Evolutionary conservation across 2,888 invertebrate species (phyloP).

Genomic region (Gymnoscelis rufifasciata): DNA sequence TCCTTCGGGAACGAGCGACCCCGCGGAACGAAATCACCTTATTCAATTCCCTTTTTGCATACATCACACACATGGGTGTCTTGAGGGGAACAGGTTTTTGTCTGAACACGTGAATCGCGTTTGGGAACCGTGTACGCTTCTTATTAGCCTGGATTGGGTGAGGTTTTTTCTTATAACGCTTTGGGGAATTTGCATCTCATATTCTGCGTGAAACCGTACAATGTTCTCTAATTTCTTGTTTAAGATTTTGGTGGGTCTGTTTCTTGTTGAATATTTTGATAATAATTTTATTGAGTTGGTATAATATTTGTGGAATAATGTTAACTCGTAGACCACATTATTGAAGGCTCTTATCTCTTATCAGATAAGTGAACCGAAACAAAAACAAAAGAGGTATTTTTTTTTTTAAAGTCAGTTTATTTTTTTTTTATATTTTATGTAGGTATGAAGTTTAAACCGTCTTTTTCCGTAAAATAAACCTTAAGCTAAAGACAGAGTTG

Average conservation of each 20-base stretch:
- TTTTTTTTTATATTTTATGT: too few species aligned
- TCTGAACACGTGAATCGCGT: constrained; percentile 77
- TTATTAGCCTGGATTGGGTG: constrained; percentile 74
- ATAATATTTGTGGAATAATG: too few species aligned
- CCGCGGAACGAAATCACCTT: constrained; percentile 77
- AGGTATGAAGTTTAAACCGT: too few species aligned
- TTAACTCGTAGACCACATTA: too few species aligned
- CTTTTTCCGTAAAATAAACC: too few species aligned
- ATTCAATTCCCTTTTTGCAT: constrained; percentile 80
- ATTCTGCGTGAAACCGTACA: constrained; percentile 19
- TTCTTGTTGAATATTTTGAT: too few species aligned
- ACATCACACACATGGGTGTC: constrained; percentile 71
- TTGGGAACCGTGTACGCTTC: constrained; percentile 71
- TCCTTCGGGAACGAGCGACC: constrained; percentile 73
- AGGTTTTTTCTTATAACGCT: constrained; percentile 65
- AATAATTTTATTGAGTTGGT: too few species aligned
- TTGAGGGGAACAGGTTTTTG: constrained; percentile 68
- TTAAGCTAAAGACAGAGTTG: too few species aligned
- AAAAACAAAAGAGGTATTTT: too few species aligned
- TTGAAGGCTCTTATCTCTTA: too few species aligned
- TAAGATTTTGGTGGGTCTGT: background rate
- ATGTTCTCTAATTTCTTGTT: constrained; percentile 21
- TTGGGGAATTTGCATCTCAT: constrained; percentile 32
- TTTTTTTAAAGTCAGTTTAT: too few species aligned
- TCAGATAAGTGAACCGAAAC: too few species aligned